A percentile compares a stretch with the other conserved stretches of the same genome.
Evolutionary conservation across 2,113 vertebrate species (phyloP).

Genomic region (Tonatia bakeri): DNA sequence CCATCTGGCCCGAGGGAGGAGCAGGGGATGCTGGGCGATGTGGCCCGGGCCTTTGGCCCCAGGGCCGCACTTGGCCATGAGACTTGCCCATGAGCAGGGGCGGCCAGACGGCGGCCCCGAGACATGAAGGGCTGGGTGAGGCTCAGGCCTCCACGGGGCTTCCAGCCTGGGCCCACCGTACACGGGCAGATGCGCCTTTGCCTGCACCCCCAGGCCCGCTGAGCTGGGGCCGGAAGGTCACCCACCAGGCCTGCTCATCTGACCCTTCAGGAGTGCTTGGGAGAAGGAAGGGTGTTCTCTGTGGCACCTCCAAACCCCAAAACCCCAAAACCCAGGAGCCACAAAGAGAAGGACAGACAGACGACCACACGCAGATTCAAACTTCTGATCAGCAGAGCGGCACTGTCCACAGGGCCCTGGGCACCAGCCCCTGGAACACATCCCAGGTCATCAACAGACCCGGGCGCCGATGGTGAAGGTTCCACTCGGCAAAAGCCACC

Average conservation of each 20-base stretch:
- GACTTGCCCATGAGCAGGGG: too few relatives aligned
- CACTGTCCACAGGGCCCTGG: background rate
- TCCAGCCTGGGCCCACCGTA: background rate
- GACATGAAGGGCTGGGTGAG: too few relatives aligned
- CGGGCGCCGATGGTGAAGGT: accelerated
- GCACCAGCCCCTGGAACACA: accelerated
- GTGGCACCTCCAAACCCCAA: background rate
- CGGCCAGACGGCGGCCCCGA: background rate
- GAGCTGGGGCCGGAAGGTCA: accelerated
- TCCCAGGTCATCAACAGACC: accelerated
- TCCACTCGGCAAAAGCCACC: background rate
- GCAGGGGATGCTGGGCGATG: accelerated
- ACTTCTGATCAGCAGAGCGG: background rate
- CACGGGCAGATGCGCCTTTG: accelerated
- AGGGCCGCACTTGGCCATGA: background rate
- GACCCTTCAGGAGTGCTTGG: background rate
- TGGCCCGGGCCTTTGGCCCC: background rate
- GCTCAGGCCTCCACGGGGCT: background rate
- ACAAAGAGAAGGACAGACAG: too few relatives aligned
- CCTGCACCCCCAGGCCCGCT: accelerated
- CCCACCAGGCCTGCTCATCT: background rate
- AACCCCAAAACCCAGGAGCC: background rate
- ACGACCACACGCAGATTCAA: accelerated
- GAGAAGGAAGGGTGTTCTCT: background rate
- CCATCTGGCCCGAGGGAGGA: background rate